A percentile compares a stretch with the other conserved stretches of the same genome.
Evolutionary conservation across 2,888 invertebrate species (phyloP).

Genomic region (Drosophila formosana): DNA sequence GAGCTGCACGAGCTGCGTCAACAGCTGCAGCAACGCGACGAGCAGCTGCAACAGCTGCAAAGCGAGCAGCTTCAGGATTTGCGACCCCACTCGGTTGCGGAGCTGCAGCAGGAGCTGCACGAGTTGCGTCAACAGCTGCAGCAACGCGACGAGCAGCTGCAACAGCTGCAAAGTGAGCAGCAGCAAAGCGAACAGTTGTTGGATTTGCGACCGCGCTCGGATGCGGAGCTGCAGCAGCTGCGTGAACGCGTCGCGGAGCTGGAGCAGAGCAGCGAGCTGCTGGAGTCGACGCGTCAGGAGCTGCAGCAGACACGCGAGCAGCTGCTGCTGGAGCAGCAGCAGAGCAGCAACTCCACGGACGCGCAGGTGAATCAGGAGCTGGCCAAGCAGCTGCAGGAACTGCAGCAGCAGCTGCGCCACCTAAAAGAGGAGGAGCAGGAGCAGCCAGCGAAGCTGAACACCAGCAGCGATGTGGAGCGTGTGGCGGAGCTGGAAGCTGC

Average conservation of each 20-base stretch:
- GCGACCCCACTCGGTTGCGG: conserved; percentile 14
- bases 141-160: too few species aligned
- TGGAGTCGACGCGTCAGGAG: conserved; percentile 72
- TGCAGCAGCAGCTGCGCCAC: conserved; percentile 51
- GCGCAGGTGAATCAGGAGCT: conserved; percentile 76
- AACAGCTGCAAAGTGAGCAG: too few species aligned
- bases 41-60: too few species aligned
- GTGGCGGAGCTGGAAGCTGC: conserved; percentile 85
- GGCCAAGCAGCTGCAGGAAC: conserved; percentile 80
- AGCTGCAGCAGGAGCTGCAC: conserved; percentile 81
- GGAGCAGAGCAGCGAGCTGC: background rate
- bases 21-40: too few species aligned
- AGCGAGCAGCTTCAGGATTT: conserved; percentile 33
- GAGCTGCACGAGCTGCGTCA: conserved; percentile 13
- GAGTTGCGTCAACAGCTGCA: too few species aligned
- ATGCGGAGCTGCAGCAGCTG: conserved; percentile 70
- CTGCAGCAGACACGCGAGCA: conserved; percentile 85
- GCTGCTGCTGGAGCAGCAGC: conserved; percentile 51
- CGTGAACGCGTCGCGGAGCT: too few species aligned
- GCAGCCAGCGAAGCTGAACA: conserved; percentile 57
- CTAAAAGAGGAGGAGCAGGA: conserved; percentile 21
- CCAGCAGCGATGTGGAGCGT: conserved; percentile 70
- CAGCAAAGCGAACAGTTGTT: conserved; percentile 43
- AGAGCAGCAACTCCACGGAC: conserved; percentile 46
- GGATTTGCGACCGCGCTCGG: too few species aligned